Percentiles rank a stretch among this genome's conserved stretches.
phyloP scores from a whole-genome alignment of 2,888 invertebrate genomes.

The Vandiemenella viatica region DNA sequence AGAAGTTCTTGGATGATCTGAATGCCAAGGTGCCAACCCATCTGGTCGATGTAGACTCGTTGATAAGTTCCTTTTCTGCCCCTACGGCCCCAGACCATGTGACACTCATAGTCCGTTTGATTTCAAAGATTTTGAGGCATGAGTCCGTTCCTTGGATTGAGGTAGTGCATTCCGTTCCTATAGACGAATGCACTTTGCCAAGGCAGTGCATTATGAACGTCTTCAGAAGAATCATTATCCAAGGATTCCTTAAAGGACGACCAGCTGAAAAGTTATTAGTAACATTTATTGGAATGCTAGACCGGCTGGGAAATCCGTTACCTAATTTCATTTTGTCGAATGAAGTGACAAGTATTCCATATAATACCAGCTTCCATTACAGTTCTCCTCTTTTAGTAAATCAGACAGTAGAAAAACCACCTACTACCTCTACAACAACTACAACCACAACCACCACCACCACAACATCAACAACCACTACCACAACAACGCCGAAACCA shows the following conservation, averaged over 20 bases:
- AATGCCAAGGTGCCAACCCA: neutral
- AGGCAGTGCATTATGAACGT: neutral
- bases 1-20: neutral
- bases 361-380: neutral
- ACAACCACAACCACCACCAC: neutral
- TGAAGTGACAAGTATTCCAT: neutral
- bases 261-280: neutral
- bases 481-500: no score
- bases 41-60: neutral
- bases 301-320: neutral
- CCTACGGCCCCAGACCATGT: conserved; percentile 1
- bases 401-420: no score
- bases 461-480: neutral
- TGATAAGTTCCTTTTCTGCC: neutral
- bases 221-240: neutral
- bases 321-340: neutral
- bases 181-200: neutral
- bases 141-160: neutral
- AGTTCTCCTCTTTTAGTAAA: no score
- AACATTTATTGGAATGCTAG: neutral
- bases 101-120: neutral
- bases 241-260: neutral
- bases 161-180: neutral
- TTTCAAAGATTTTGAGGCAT: neutral
- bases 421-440: neutral